Evolutionary conservation across 2,797 vertebrate genomes (phyloP), one percentile per base, ranked within the genome.

Genomic region (Gouania willdenowi): DNA sequence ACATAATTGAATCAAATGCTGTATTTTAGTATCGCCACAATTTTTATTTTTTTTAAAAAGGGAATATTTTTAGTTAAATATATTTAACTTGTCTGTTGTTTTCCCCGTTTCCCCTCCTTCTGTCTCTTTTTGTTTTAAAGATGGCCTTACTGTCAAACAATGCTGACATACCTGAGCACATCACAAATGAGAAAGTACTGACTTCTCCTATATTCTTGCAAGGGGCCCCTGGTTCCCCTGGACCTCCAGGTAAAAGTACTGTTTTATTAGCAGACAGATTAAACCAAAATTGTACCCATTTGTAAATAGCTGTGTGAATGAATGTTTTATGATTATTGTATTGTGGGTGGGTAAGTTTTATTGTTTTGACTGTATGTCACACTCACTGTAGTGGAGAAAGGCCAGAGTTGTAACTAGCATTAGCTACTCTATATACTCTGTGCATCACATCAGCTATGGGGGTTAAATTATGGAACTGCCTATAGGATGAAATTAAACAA

Each of bases 221-320:
- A n/a, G 94, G 94, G 3, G 92, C 93, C 20, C 89, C 90, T 7
- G 96, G 95, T 38, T 87, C 89, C 37, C 92, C 94, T 13, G 96
- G 96, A 16, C 91, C 90, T 38, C 88, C 92, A 54, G 96, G 96
- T 98, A 81, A 89, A 74, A 59, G 27, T n/a, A n/a, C n/a, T n/a
- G n/a, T n/a, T n/a, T n/a, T n/a, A n/a, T n/a, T n/a, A n/a, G n/a
- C n/a, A n/a, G n/a, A n/a, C n/a, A n/a, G n/a, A n/a, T n/a, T n/a
- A n/a, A n/a, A n/a, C n/a, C n/a, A n/a, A n/a, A n/a, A n/a, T n/a
- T n/a, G n/a, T n/a, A n/a, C n/a, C n/a, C n/a, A n/a, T n/a, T n/a
- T n/a, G n/a, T n/a, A n/a, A n/a, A n/a, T n/a, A n/a, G n/a, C n/a
- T n/a, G n/a, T n/a, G n/a, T n/a, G n/a, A n/a, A n/a, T n/a, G n/a